Evolutionary conservation across 2,797 vertebrate species (phyloP).

Genomic region (Bovichtus variegatus): DNA sequence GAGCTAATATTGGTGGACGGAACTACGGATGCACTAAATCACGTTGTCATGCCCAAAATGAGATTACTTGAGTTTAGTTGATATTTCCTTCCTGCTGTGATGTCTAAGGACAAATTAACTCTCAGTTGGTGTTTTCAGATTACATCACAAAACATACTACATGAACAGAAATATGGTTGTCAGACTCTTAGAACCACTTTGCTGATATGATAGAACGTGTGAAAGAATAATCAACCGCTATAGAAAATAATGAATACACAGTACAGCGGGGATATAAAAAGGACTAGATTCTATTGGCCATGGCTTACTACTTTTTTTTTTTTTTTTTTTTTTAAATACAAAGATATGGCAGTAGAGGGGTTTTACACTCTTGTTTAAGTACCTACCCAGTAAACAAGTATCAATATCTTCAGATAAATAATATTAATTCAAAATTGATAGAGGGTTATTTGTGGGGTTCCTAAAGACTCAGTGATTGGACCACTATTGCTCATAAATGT

Average conservation of each 20-base stretch:
- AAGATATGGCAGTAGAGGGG: neutral
- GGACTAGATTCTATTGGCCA: neutral
- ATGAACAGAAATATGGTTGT: neutral
- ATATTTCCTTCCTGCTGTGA: neutral
- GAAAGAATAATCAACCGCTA: too few species aligned
- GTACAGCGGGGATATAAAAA: too few species aligned
- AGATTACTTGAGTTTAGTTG: slow-evolving; percentile 31
- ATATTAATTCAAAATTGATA: too few species aligned
- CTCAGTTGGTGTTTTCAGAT: neutral
- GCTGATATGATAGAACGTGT: neutral
- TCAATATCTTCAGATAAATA: too few species aligned
- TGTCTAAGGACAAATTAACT: slow-evolving; percentile 6
- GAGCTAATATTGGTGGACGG: slow-evolving; percentile 53
- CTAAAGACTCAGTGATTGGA: too few species aligned
- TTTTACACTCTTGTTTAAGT: neutral
- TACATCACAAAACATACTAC: slow-evolving; percentile 3
- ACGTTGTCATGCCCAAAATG: slow-evolving; percentile 17
- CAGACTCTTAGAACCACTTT: neutral
- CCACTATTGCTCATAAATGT: too few species aligned
- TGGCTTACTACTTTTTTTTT: too few species aligned
- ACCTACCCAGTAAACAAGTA: neutral
- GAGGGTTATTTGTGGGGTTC: too few species aligned
- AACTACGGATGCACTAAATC: slow-evolving; percentile 22
- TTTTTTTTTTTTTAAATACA: too few species aligned
- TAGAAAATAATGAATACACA: too few species aligned